Conservation (phyloP, 2,113 vertebrate species). For the Corapipo altera region DNA sequence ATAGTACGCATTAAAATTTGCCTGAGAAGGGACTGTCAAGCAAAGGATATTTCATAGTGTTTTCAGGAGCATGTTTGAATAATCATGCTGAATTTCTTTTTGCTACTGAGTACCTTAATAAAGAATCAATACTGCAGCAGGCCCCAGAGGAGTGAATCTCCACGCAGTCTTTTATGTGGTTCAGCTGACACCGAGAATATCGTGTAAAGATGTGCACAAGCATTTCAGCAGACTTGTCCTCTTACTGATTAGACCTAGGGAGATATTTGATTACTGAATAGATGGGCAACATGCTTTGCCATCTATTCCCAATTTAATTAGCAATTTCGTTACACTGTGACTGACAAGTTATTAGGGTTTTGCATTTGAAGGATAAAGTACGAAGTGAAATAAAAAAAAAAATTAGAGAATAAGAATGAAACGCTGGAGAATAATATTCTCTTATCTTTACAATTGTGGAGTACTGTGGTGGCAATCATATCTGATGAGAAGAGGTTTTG, state of each 20-base stretch:
- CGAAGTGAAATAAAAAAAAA: constrained; percentile 11
- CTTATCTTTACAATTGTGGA: not conserved
- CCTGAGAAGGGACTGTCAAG: constrained; percentile 8
- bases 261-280: constrained; percentile 67
- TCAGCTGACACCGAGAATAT: constrained; percentile 61
- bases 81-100: constrained; percentile 64
- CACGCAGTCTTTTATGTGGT: constrained; percentile 52
- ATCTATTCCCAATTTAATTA: constrained; percentile 50
- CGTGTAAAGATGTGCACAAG: constrained; percentile 55
- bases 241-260: constrained; percentile 56
- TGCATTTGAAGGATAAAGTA: not conserved
- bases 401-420: not conserved
- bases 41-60: constrained; percentile 33
- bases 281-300: not conserved
- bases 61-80: constrained; percentile 65
- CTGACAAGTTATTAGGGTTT: not conserved
- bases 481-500: constrained; percentile 1
- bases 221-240: constrained; percentile 61
- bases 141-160: constrained; percentile 62
- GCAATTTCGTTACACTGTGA: not conserved
- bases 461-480: not conserved
- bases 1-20: constrained; percentile 67
- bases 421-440: not conserved
- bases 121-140: constrained; percentile 85
- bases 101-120: constrained; percentile 74